Conservation (phyloP, 2,888 invertebrate genomes). For the Andrena praecox region DNA sequence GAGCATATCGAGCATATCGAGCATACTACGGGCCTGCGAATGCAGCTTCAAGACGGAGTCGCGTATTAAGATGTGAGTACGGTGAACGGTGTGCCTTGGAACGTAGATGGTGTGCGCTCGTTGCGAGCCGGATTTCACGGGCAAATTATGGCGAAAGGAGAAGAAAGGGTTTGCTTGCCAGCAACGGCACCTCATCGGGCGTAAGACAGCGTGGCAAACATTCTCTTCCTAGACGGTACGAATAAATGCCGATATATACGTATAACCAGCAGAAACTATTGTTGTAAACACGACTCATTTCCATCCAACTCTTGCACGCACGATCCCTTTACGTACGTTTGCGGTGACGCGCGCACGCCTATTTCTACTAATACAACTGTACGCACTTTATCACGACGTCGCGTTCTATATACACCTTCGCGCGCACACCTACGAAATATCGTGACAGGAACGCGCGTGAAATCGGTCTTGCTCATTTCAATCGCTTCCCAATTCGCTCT, state of each 20-base stretch:
- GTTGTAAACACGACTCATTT: conserved; percentile 36
- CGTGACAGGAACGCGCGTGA: conserved; percentile 60
- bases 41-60: conserved; percentile 71
- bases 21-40: conserved; percentile 68
- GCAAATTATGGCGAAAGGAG: conserved; percentile 51
- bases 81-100: conserved; percentile 29
- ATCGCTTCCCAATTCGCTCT: background rate
- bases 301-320: conserved; percentile 13
- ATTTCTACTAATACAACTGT: conserved; percentile 38
- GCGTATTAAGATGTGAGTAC: conserved; percentile 78
- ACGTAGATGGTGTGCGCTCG: conserved; percentile 10
- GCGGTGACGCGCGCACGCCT: conserved; percentile 39
- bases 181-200: conserved; percentile 31
- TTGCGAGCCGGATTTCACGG: conserved; percentile 29
- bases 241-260: conserved; percentile 29
- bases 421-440: conserved; percentile 28
- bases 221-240: conserved; percentile 43
- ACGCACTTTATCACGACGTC: conserved; percentile 36
- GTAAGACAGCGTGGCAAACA: conserved; percentile 30
- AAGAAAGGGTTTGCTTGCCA: conserved; percentile 52
- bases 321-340: conserved; percentile 18
- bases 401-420: conserved; percentile 8
- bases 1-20: background rate
- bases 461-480: conserved; percentile 59
- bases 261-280: conserved; percentile 41